Conservation (phyloP, 1,140 invertebrate species). For the Telenomus remus region DNA sequence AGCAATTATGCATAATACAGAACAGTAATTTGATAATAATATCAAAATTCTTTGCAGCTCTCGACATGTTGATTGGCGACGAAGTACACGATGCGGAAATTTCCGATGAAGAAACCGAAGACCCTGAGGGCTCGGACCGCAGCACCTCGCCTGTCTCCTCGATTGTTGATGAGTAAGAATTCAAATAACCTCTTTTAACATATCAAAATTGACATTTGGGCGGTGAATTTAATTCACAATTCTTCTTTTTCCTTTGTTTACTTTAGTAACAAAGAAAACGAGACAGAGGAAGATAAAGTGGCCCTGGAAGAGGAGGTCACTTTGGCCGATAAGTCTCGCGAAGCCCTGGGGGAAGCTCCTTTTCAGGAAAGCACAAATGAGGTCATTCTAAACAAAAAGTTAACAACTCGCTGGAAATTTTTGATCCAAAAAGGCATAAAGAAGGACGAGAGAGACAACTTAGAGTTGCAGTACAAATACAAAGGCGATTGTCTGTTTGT, state of each 20-base stretch:
- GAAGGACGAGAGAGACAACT: conserved; percentile 6
- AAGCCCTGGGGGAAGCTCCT: background rate
- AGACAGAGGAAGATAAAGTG: background rate
- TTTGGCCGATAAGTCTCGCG: background rate
- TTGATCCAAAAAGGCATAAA: background rate
- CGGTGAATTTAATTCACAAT: too few species aligned
- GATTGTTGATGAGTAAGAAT: background rate
- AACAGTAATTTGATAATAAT: too few species aligned
- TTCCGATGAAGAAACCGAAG: too few species aligned
- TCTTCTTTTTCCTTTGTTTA: too few species aligned
- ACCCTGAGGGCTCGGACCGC: too few species aligned
- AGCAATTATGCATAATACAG: too few species aligned
- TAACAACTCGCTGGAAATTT: background rate
- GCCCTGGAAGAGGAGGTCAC: background rate
- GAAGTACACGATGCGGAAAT: too few species aligned
- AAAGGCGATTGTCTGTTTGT: conserved; percentile 10
- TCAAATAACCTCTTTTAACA: too few species aligned
- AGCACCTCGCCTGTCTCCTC: background rate
- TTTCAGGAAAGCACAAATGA: background rate
- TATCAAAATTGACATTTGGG: too few species aligned
- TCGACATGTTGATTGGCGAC: conserved; percentile 1
- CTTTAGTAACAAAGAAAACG: background rate
- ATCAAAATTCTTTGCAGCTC: background rate
- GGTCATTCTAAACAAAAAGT: background rate
- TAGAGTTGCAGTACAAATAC: conserved; percentile 1